Base-by-base conservation (phyloP, 1,140 invertebrate genomes). In the Tribolium madens region DNA sequence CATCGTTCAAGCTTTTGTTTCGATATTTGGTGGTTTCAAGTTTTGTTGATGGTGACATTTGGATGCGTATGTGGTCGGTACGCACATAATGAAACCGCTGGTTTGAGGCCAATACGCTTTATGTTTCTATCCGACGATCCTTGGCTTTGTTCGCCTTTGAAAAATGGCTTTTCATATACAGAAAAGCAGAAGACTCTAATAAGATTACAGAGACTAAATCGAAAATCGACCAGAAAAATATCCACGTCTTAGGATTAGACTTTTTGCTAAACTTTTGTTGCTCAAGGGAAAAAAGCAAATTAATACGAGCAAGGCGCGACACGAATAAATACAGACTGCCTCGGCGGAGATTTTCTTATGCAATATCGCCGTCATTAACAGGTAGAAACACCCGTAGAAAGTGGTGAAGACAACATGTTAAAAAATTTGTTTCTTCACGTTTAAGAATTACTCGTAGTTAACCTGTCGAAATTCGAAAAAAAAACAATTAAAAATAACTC, bases 151-250 rank as follows among this genome's bases (percentile, higher is more conserved):
- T 64, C 57, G 26, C 9, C 13, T 26, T 64, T 64, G 57, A 64
- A 64, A 64, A 64, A 64, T 64, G 57, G 57, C 57, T 64, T 64
- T 64, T 64, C 57, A 64, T 64, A 64, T 64, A 64, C 57, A 64
- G 57, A 64, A 64, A 64, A 64, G 57, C 57, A 64, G 57, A 64
- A 64, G 57, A 26, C 57, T 33, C 57, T 64, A 64, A 64, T 64
- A 64, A 64, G 57, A 64, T 64, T 64, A 64, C 57, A 13, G 26
- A n/a, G 57, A 64, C 57, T 64, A 64, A 64, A 64, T 64, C 57
- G 57, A 64, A 64, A 64, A 64, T 64, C 57, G 57, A 64, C 57
- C 57, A 64, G 57, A 33, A 33, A 15, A 64, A 33, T 33, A 64
- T 64, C 57, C 52, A 15, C 57, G 2, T 31, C 36, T 2, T 26